These are phyloP conservation scores for Candidula unifasciata DNA, from an alignment of 2,888 invertebrate species.

Conservation along the genomic window DNA sequence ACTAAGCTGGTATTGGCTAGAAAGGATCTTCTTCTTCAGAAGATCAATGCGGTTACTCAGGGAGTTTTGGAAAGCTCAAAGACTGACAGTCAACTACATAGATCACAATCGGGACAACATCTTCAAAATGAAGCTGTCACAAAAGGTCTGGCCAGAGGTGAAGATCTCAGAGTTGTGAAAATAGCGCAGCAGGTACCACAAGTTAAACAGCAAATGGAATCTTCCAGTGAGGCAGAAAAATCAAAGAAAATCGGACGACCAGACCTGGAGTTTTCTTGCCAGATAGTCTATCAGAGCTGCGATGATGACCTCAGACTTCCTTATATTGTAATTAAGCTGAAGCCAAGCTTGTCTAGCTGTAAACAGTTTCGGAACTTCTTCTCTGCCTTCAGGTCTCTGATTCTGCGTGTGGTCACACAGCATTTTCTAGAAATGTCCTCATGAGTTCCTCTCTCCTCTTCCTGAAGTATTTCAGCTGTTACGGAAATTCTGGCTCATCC, in stretches of 20 bases:
- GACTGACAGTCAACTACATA: neutral
- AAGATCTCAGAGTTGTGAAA: neutral
- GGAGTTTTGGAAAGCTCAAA: neutral
- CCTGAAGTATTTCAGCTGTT: too few relatives aligned
- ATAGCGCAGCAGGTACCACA: neutral
- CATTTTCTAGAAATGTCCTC: neutral
- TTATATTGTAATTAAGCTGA: conserved; percentile 30
- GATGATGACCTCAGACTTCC: conserved; percentile 16
- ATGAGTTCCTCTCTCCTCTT: neutral
- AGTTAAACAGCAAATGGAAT: neutral
- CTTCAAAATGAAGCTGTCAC: neutral
- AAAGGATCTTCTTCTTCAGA: neutral
- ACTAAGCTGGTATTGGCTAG: neutral
- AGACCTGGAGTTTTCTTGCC: conserved; percentile 13
- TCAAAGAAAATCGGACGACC: neutral
- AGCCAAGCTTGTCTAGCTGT: neutral
- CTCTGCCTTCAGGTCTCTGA: conserved; percentile 9
- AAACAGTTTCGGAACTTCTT: conserved; percentile 38
- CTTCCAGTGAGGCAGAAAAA: neutral
- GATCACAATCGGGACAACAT: neutral
- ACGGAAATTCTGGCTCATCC: too few relatives aligned
- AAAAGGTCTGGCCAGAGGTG: neutral
- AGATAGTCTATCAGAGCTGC: conserved; percentile 24
- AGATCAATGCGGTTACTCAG: neutral
- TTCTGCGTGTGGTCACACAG: neutral